phyloP scores from a whole-genome alignment of 1,140 invertebrate genomes.

The Eufriesea mexicana region DNA sequence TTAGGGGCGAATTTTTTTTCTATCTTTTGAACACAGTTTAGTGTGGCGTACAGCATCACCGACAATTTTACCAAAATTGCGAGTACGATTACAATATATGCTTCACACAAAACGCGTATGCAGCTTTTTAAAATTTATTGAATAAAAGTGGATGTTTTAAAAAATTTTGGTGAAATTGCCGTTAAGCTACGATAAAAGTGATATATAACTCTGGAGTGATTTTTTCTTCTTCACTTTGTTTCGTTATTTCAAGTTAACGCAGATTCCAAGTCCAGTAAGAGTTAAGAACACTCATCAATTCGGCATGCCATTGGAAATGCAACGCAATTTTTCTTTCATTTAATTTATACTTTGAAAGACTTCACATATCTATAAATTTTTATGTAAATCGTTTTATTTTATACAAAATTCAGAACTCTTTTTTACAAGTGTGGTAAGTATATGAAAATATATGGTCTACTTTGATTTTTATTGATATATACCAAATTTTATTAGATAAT shows the following conservation, averaged over 20 bases:
- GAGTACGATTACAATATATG: constrained; percentile 55
- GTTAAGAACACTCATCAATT: constrained; percentile 68
- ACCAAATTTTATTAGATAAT: constrained; percentile 4
- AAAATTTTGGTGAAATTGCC: constrained; percentile 73
- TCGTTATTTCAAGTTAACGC: constrained; percentile 67
- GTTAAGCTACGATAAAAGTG: constrained; percentile 74
- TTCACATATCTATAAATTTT: background rate
- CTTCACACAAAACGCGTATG: constrained; percentile 59
- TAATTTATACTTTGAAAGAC: constrained; percentile 8
- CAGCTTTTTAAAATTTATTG: constrained; percentile 66
- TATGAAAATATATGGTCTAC: constrained; percentile 34
- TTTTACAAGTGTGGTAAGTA: constrained; percentile 21
- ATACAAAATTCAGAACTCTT: constrained; percentile 2
- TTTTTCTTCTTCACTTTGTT: constrained; percentile 68
- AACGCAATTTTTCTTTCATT: constrained; percentile 62
- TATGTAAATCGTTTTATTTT: constrained; percentile 32
- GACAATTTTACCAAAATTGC: constrained; percentile 74
- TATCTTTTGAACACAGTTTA: constrained; percentile 82
- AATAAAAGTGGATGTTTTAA: constrained; percentile 63
- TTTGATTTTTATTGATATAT: background rate
- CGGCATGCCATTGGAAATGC: constrained; percentile 79
- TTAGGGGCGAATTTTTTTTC: constrained; percentile 68
- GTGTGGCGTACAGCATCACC: constrained; percentile 77
- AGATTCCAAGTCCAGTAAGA: constrained; percentile 72
- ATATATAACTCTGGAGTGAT: constrained; percentile 78